These are phyloP conservation scores for Alligator mississippiensis DNA, from an alignment of 2,113 vertebrate species.

Conservation along the genomic window DNA sequence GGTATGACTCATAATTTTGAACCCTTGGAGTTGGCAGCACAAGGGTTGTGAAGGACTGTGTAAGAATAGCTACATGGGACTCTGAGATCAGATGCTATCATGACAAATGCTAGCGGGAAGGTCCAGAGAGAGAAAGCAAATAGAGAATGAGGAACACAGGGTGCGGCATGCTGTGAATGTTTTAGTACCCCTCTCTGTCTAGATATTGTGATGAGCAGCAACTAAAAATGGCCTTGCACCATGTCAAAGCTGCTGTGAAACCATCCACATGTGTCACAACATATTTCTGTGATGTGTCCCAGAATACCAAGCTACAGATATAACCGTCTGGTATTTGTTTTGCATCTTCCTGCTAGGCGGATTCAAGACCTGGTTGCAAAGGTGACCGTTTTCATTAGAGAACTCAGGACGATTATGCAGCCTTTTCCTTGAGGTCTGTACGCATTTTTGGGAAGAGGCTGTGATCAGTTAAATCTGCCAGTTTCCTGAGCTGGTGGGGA, in stretches of 20 bases:
- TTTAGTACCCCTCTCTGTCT: not conserved
- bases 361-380: not conserved
- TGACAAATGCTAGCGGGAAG: fast-evolving
- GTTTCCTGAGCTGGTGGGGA: not conserved
- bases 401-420: fast-evolving
- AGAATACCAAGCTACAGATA: fast-evolving
- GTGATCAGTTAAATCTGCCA: not conserved
- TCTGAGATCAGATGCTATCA: not conserved
- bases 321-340: not conserved
- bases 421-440: fast-evolving
- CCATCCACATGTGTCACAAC: no score
- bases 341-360: not conserved
- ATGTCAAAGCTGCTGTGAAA: not conserved
- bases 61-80: not conserved
- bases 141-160: fast-evolving
- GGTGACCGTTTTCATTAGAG: not conserved
- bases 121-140: not conserved
- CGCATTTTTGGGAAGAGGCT: fast-evolving
- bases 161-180: fast-evolving
- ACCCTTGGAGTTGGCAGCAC: no score
- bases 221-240: no score
- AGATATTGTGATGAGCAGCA: fast-evolving
- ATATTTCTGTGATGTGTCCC: fast-evolving
- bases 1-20: not conserved
- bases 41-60: no score